Conservation (phyloP, 2,113 vertebrate species). For the Anoplopoma fimbria region DNA sequence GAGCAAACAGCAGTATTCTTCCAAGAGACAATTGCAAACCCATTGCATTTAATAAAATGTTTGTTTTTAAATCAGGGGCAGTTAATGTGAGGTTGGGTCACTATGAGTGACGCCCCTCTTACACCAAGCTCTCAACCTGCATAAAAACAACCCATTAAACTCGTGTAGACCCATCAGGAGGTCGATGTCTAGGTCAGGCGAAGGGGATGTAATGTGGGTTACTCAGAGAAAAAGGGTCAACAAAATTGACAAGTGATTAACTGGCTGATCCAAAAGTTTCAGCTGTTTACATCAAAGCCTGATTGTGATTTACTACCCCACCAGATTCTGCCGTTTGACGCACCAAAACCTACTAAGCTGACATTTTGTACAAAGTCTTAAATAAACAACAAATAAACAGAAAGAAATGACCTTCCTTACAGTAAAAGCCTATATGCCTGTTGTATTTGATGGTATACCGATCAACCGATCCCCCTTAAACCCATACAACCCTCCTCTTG, state of each 20-base stretch:
- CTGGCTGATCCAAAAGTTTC: constrained; percentile 16
- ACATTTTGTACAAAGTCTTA: not conserved
- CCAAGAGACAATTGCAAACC: not conserved
- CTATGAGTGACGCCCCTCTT: not conserved
- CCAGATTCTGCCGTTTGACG: not conserved
- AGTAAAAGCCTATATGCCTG: not conserved
- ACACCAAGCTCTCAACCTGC: not conserved
- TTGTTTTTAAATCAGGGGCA: not conserved
- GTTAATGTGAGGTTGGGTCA: not conserved
- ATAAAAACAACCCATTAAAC: not conserved
- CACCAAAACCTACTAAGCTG: not conserved
- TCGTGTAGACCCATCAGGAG: not conserved
- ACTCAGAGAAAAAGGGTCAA: not conserved
- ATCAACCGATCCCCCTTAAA: not conserved
- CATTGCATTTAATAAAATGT: not conserved
- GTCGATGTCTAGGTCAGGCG: not conserved
- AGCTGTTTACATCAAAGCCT: constrained; percentile 15
- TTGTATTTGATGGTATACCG: not conserved
- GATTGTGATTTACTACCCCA: not conserved
- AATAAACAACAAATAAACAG: not conserved
- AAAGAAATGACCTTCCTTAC: not conserved
- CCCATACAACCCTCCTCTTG: not conserved
- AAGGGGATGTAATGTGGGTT: not conserved
- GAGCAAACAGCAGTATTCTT: not conserved
- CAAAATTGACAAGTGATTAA: not conserved